Percentiles rank a stretch among this genome's conserved stretches.
phyloP scores from a whole-genome alignment of 2,888 invertebrate genomes.

The Mythimna vitellina region DNA sequence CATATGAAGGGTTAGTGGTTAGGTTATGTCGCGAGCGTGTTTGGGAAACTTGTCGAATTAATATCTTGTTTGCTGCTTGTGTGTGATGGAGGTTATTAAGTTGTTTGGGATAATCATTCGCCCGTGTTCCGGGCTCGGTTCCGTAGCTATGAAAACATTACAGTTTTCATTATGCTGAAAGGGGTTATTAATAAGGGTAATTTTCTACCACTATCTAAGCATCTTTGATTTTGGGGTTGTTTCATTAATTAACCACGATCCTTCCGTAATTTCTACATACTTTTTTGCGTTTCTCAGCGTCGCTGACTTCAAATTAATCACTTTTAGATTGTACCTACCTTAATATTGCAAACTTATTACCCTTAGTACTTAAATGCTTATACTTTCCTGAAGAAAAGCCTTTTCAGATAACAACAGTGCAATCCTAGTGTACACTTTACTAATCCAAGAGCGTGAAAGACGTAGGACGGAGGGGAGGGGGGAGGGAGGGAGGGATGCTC shows the following conservation, averaged over 20 bases:
- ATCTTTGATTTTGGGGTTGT: conserved; percentile 1
- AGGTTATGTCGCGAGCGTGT: conserved; percentile 28
- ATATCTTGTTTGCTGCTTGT: conserved; percentile 37
- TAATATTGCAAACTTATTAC: not conserved
- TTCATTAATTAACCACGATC: not conserved
- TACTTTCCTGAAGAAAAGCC: conserved; percentile 4
- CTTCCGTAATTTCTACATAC: not conserved
- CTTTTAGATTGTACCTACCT: not conserved
- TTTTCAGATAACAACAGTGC: not conserved
- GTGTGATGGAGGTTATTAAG: conserved; percentile 23
- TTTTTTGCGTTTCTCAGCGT: not conserved
- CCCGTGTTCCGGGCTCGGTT: conserved; percentile 7
- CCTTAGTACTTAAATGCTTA: not conserved
- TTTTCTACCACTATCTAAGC: not conserved
- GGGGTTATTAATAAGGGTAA: conserved; percentile 17
- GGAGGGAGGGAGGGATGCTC: too few species aligned
- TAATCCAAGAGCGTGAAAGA: conserved; percentile 5
- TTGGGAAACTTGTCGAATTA: conserved; percentile 39
- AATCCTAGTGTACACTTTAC: conserved; percentile 6
- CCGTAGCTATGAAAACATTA: conserved; percentile 5
- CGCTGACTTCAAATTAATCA: not conserved
- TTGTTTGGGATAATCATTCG: conserved; percentile 38
- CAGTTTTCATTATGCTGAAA: not conserved
- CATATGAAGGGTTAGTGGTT: conserved; percentile 38
- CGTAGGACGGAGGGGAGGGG: not conserved